Conservation (phyloP, 2,797 vertebrate genomes). For the Lemur catta region DNA sequence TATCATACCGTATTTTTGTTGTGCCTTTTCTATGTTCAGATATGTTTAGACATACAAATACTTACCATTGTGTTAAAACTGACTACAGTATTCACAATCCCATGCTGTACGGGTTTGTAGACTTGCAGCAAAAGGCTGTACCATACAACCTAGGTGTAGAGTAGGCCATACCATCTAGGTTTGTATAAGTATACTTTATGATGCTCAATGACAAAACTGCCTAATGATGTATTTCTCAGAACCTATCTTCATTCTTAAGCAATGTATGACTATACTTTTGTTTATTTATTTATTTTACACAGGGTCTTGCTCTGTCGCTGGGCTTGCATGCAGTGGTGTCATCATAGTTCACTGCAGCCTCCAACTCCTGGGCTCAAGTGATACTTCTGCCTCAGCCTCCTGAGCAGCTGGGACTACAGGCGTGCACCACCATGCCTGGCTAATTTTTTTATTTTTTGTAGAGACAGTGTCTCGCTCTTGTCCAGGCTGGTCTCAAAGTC, state of each 20-base stretch:
- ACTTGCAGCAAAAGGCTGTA: not conserved
- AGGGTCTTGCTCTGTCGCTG: no score
- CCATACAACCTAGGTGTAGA: not conserved
- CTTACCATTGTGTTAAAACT: not conserved
- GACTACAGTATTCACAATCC: not conserved
- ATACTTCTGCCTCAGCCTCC: not conserved
- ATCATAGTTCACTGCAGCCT: no score
- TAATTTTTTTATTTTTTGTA: no score
- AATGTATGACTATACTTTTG: not conserved
- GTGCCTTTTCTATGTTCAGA: not conserved
- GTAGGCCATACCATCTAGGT: not conserved
- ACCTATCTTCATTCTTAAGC: not conserved
- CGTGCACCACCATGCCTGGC: fast-evolving
- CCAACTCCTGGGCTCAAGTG: not conserved
- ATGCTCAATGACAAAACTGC: not conserved
- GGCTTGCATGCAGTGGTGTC: no score
- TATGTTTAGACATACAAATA: not conserved
- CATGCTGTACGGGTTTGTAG: not conserved
- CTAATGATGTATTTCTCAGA: not conserved
- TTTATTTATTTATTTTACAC: no score
- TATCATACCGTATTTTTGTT: not conserved
- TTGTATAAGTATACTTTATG: not conserved
- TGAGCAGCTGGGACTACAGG: not conserved
- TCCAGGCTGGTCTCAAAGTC: not conserved
- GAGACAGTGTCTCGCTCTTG: no score